A percentile compares a stretch with the other conserved stretches of the same genome.
Conservation (phyloP, 2,888 invertebrate species). For the Lutraria lutraria region DNA sequence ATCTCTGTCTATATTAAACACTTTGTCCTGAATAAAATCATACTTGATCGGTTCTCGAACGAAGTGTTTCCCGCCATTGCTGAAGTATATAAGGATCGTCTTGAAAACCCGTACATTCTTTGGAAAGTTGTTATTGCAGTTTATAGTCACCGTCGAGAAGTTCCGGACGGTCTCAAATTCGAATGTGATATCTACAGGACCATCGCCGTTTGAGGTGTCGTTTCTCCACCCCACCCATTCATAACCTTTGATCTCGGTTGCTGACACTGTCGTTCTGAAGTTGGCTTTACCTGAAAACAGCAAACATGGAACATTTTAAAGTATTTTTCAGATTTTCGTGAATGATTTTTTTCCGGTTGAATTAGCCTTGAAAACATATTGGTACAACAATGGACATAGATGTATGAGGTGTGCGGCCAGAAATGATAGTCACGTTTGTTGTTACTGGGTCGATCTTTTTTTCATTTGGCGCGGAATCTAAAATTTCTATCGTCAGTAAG, state of each 20-base stretch:
- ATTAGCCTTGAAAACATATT: too few relatives aligned
- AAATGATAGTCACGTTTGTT: too few relatives aligned
- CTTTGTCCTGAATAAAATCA: constrained; percentile 91
- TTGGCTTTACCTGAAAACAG: constrained; percentile 90
- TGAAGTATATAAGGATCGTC: constrained; percentile 92
- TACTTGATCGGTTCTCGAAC: constrained; percentile 91
- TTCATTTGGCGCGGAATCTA: too few relatives aligned
- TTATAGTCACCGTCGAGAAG: constrained; percentile 93
- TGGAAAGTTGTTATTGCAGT: constrained; percentile 94
- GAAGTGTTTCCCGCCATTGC: constrained; percentile 92
- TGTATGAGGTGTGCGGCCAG: too few relatives aligned
- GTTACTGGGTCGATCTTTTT: too few relatives aligned
- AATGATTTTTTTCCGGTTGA: too few relatives aligned
- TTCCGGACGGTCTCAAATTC: constrained; percentile 95
- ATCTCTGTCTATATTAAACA: constrained; percentile 93
- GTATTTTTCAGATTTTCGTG: too few relatives aligned
- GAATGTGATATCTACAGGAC: constrained; percentile 92
- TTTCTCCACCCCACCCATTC: constrained; percentile 96
- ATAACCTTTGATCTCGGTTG: constrained; percentile 89
- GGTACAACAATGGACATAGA: too few relatives aligned
- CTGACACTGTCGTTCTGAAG: constrained; percentile 90
- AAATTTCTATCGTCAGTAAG: too few relatives aligned
- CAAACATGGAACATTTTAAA: not conserved
- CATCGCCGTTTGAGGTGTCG: constrained; percentile 89
- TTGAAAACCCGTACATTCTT: constrained; percentile 95